Evolutionary conservation across 2,797 vertebrate species (phyloP).

Genomic region (Molothrus aeneus): DNA sequence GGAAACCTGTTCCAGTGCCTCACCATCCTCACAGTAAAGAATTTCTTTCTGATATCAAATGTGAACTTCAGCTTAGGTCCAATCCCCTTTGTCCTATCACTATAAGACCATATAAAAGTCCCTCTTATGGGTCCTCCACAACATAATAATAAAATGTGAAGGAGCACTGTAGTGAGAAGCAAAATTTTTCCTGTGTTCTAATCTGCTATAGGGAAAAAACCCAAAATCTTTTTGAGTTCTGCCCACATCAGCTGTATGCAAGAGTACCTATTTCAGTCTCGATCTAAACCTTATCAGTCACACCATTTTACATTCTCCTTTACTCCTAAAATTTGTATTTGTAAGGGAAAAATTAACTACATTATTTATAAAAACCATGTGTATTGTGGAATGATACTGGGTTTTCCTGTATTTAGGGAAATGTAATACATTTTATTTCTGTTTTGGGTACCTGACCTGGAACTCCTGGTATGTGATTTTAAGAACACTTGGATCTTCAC

Average conservation of each 20-base stretch:
- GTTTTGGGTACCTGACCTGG: not conserved
- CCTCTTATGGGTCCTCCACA: not conserved
- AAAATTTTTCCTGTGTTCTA: not conserved
- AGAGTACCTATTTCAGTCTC: not conserved
- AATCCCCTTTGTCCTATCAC: not conserved
- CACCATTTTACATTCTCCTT: not conserved
- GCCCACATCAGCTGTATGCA: rapidly evolving
- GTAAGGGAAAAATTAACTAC: not conserved
- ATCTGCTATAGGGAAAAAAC: not conserved
- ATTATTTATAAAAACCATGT: not conserved
- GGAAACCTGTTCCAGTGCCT: not conserved
- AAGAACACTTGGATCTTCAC: not conserved
- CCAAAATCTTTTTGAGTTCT: not conserved
- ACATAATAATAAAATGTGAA: not conserved
- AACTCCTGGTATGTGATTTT: not conserved
- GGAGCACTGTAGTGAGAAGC: not conserved
- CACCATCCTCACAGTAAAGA: not conserved
- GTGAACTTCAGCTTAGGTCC: not conserved
- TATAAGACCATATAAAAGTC: not conserved
- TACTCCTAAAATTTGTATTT: not conserved
- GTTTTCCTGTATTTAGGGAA: not conserved
- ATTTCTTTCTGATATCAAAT: not conserved
- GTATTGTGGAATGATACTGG: not conserved
- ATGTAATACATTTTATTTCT: not conserved
- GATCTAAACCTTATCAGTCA: not conserved